Base-by-base conservation (phyloP, 2,113 vertebrate genomes). In the Brachyhypopomus occidentalis region DNA sequence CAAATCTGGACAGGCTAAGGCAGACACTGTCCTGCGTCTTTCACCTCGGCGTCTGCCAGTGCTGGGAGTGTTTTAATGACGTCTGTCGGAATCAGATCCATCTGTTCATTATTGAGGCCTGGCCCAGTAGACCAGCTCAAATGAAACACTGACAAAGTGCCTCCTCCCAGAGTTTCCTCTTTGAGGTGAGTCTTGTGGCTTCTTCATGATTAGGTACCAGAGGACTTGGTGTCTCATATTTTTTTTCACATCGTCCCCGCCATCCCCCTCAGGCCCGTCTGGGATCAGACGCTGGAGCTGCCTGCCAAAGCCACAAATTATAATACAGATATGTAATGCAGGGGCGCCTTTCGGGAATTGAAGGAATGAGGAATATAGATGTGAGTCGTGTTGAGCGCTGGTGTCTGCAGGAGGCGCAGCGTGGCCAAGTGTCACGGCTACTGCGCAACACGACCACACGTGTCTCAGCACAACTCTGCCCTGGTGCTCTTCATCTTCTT, bases 41-140 rank as follows among this genome's bases (percentile, higher is more conserved):
- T 74, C 27, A n/a, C 30, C 56, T 67, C 22, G 9, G n/a, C 58
- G 4, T 83, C 79, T 64, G 79, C 59, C 77, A 80, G 63, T 74
- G 36, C 56, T 45, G 76, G 27, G 25, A 60, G 38, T 45, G 73
- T 70, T 82, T 72, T 76, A 82, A 76, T 73, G 45, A 75, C 70
- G 71, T 82, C 85, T 83, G 82, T 69, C n/a, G 59, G 84, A 87
- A 87, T 88, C 77, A 75, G 16, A 86, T 75, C 81, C 85, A 90
- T 82, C 75, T 87, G 80, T 84, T 87, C 71, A 79, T 85, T 78
- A 89, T 87, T 84, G 80, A 87, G 77, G 66, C 59, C 64, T 30
- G 34, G 79, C 55, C 70, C 80, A 85, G 80, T 22, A 72, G 80
- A 82, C 87, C 30, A 84, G 86, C 87, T 88, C 88, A 89, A 90